Evolutionary conservation across 2,113 vertebrate species (phyloP).

Genomic region (Callipepla californica): DNA sequence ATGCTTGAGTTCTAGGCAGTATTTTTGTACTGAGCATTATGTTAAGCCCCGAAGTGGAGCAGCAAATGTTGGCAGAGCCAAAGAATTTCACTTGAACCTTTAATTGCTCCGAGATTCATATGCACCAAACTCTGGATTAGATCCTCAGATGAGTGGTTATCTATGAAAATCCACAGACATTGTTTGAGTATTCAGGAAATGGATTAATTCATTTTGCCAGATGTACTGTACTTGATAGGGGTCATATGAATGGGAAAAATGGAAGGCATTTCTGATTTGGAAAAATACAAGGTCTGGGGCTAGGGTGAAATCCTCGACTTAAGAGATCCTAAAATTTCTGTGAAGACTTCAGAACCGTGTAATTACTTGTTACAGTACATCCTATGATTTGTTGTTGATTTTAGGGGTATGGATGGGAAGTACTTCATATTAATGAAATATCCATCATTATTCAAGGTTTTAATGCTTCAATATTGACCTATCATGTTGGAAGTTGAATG

Average conservation of each 20-base stretch:
- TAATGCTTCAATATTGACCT: not conserved
- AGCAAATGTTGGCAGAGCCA: not conserved
- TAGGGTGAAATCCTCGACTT: not conserved
- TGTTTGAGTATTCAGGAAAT: not conserved
- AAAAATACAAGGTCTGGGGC: not conserved
- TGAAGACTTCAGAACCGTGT: not conserved
- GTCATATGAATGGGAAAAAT: not conserved
- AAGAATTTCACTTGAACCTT: not conserved
- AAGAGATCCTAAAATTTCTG: not conserved
- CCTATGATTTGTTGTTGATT: not conserved
- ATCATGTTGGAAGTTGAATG: not conserved
- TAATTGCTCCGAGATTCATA: not conserved
- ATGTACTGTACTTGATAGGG: not conserved
- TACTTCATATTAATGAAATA: not conserved
- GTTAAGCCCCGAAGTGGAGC: not conserved
- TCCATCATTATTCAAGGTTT: not conserved
- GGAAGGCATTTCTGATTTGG: not conserved
- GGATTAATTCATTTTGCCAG: not conserved
- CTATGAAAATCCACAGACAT: conserved; percentile 3
- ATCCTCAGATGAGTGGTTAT: not conserved
- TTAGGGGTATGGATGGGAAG: not conserved
- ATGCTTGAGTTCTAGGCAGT: not conserved
- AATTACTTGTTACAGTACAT: not conserved
- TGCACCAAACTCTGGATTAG: not conserved
- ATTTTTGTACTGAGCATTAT: not conserved